These are phyloP conservation scores for Gymnodraco acuticeps DNA, from an alignment of 2,797 vertebrate species.

Conservation along the genomic window DNA sequence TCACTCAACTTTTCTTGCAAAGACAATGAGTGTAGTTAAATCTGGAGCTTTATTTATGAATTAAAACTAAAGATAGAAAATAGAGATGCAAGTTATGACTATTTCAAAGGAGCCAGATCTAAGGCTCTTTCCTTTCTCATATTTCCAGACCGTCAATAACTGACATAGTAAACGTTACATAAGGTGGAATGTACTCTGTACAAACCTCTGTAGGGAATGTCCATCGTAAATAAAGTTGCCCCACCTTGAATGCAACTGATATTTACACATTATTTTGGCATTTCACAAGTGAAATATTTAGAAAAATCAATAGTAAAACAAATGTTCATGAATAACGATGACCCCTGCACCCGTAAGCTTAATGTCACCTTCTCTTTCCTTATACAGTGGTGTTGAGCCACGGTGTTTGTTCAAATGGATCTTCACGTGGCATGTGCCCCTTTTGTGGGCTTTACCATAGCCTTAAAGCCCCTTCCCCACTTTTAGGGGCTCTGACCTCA, in stretches of 20 bases:
- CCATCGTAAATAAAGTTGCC: too few species aligned
- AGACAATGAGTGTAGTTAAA: neutral
- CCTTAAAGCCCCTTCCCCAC: constrained; percentile 2
- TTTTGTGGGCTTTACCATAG: constrained; percentile 34
- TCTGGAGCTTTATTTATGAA: neutral
- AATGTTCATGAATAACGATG: neutral
- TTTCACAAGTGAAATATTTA: too few species aligned
- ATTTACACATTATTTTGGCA: too few species aligned
- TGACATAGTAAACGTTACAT: too few species aligned
- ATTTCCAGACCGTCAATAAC: too few species aligned
- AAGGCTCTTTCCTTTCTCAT: too few species aligned
- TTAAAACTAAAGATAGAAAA: neutral
- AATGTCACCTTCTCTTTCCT: constrained; percentile 14
- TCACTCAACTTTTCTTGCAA: neutral
- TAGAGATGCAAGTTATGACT: too few species aligned
- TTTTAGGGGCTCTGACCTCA: constrained; percentile 59
- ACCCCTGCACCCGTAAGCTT: neutral
- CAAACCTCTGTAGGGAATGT: too few species aligned
- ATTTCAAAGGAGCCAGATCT: too few species aligned
- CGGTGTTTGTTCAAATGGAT: constrained; percentile 42
- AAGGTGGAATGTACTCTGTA: too few species aligned
- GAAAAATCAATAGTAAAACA: too few species aligned
- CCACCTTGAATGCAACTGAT: too few species aligned
- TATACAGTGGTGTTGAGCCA: neutral
- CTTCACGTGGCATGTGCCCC: constrained; percentile 34